These are phyloP conservation scores for Anarsia innoxiella DNA, from an alignment of 2,888 invertebrate species.

Conservation along the genomic window DNA sequence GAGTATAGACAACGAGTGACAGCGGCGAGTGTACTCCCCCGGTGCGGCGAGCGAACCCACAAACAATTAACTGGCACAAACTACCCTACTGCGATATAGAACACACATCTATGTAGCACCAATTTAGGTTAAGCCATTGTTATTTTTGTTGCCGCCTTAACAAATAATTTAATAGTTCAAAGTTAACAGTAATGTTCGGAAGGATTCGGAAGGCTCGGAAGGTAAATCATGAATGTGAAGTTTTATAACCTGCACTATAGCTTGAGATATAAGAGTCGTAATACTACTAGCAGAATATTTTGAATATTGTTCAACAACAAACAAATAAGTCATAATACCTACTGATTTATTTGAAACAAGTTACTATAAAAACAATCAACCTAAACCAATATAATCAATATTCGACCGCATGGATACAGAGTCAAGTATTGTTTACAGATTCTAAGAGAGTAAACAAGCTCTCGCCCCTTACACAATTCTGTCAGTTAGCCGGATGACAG, in stretches of 20 bases:
- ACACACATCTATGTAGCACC: not conserved
- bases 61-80: conserved; percentile 41
- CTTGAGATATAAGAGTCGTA: too few species aligned
- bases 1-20: conserved; percentile 12
- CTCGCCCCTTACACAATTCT: conserved; percentile 44
- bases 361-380: too few species aligned
- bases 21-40: conserved; percentile 24
- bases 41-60: conserved; percentile 29
- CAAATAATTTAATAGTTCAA: too few species aligned
- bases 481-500: conserved; percentile 59
- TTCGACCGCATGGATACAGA: conserved; percentile 15
- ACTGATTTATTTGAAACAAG: too few species aligned
- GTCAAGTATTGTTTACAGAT: conserved; percentile 47
- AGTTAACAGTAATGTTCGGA: too few species aligned
- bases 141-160: not conserved
- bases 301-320: too few species aligned
- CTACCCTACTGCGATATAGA: conserved; percentile 14
- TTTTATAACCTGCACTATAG: too few species aligned
- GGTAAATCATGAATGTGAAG: too few species aligned
- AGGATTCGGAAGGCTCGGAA: too few species aligned
- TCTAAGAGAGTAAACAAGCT: conserved; percentile 48
- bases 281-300: too few species aligned
- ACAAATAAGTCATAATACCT: too few species aligned
- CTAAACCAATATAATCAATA: conserved; percentile 4
- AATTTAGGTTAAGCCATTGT: conserved; percentile 2